Conservation (phyloP, 2,113 vertebrate species). For the Paralichthys olivaceus region DNA sequence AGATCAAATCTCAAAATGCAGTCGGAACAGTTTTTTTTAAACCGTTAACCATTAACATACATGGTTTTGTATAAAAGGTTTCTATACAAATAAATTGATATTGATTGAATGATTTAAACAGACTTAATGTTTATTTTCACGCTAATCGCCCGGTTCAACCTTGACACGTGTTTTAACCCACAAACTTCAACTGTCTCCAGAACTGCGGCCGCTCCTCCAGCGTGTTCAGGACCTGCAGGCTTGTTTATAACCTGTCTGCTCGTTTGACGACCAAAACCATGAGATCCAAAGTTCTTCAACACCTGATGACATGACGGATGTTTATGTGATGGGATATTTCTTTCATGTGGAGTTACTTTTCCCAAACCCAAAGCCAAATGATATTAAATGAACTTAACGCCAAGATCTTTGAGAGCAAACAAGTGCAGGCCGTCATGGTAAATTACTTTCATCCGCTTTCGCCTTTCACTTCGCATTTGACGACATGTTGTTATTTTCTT, state of each 20-base stretch:
- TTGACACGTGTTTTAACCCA: too few species aligned
- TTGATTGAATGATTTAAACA: not conserved
- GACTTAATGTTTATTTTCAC: not conserved
- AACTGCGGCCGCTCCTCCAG: too few species aligned
- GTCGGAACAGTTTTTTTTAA: too few species aligned
- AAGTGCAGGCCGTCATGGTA: too few species aligned
- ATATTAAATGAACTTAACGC: slow-evolving; percentile 37
- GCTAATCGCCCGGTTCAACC: too few species aligned
- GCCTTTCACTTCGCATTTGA: not conserved
- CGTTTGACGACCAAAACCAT: not conserved
- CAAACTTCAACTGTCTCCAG: too few species aligned
- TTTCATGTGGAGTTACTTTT: slow-evolving; percentile 52
- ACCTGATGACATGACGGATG: not conserved
- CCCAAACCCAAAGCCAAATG: slow-evolving; percentile 46
- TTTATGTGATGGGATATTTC: slow-evolving; percentile 45
- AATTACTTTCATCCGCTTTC: not conserved
- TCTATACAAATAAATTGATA: not conserved
- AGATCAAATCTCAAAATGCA: not conserved
- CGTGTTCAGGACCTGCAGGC: too few species aligned
- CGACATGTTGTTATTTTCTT: slow-evolving; percentile 43
- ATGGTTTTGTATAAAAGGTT: too few species aligned
- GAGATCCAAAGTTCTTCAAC: too few species aligned
- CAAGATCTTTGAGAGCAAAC: too few species aligned
- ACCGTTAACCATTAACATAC: too few species aligned
- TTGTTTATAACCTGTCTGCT: too few species aligned